Evolutionary conservation across 2,888 invertebrate genomes (phyloP).

Genomic region (Coleophora flavipennella): DNA sequence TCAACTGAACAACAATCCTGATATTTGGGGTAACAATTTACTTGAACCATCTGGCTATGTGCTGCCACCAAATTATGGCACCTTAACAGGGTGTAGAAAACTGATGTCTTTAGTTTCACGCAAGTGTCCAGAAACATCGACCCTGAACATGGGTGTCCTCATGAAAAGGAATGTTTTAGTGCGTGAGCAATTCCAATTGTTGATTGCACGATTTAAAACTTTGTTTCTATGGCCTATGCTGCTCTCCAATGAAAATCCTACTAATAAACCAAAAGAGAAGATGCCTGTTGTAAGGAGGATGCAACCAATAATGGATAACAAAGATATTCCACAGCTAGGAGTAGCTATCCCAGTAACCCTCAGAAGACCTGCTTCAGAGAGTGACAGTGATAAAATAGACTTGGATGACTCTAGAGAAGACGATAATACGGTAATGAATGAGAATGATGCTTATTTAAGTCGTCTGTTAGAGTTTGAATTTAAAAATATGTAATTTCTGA

Average conservation of each 20-base stretch:
- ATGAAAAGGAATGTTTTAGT: conserved; percentile 1
- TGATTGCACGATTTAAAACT: conserved; percentile 4
- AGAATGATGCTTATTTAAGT: no score
- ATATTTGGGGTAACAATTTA: conserved; percentile 38
- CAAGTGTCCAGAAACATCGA: neutral
- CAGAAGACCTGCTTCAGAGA: no score
- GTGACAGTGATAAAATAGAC: no score
- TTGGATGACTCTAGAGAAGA: no score
- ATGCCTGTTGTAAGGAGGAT: no score
- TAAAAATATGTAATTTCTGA: no score
- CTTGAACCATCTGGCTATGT: conserved; percentile 27
- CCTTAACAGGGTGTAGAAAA: conserved; percentile 43
- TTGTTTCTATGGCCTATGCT: conserved; percentile 8
- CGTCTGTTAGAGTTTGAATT: no score
- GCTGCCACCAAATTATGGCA: conserved; percentile 46
- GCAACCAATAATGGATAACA: no score
- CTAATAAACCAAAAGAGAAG: neutral
- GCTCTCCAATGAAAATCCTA: conserved; percentile 5
- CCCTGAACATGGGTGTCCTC: neutral
- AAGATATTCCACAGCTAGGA: neutral
- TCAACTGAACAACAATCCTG: conserved; percentile 20
- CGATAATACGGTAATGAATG: no score
- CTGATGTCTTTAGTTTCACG: conserved; percentile 28
- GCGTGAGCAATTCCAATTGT: conserved; percentile 3
- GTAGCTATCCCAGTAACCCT: neutral